Evolutionary conservation across 2,888 invertebrate species (phyloP).

Genomic region (Nemotelus pantherinus): DNA sequence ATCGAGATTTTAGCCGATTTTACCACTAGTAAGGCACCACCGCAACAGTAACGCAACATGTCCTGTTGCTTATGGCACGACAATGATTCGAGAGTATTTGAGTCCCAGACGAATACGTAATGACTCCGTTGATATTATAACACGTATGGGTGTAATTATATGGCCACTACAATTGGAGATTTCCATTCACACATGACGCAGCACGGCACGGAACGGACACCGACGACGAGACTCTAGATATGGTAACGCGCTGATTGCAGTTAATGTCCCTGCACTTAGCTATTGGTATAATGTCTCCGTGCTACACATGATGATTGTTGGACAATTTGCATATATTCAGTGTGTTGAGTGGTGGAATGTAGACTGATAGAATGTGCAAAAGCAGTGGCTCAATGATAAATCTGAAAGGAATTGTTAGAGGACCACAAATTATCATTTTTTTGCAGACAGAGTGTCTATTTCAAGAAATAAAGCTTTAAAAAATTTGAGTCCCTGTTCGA

Average conservation of each 20-base stretch:
- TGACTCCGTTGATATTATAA: conserved; percentile 26
- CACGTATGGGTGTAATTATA: conserved; percentile 22
- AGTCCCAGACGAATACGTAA: background rate
- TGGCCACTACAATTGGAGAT: background rate
- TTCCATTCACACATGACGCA: too few species aligned
- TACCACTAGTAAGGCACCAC: too few species aligned
- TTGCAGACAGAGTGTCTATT: background rate
- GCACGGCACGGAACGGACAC: too few species aligned
- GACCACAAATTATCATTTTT: background rate
- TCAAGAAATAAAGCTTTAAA: background rate
- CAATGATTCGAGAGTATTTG: background rate
- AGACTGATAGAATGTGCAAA: background rate
- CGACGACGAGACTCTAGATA: background rate
- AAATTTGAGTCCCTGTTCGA: background rate
- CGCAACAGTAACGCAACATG: too few species aligned
- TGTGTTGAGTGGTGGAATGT: background rate
- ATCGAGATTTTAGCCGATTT: background rate
- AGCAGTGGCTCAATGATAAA: background rate
- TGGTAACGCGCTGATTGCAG: conserved; percentile 39
- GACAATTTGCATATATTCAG: conserved; percentile 30
- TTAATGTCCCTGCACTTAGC: conserved; percentile 36
- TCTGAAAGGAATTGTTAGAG: background rate
- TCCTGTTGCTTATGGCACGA: too few species aligned
- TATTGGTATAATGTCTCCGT: conserved; percentile 21
- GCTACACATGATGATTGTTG: conserved; percentile 33